Percentiles rank a stretch among this genome's conserved stretches.
These are phyloP conservation scores for Troides aeacus DNA, from an alignment of 2,888 invertebrate species.

Conservation along the genomic window DNA sequence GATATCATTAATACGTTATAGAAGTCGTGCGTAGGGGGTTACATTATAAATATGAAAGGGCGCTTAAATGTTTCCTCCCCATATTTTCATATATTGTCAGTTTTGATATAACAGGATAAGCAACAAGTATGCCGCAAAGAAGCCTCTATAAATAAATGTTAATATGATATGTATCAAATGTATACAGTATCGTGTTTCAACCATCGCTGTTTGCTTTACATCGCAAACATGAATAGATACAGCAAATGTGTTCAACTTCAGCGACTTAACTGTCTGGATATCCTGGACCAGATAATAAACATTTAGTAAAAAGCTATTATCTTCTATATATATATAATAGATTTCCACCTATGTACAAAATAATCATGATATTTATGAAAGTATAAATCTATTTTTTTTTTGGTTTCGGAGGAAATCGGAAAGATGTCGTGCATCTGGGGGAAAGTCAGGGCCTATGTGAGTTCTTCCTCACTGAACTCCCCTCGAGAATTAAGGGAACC, in stretches of 20 bases:
- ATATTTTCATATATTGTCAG: not conserved
- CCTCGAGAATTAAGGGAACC: too few species aligned
- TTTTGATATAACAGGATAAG: not conserved
- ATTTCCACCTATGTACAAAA: too few species aligned
- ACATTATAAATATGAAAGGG: constrained; percentile 3
- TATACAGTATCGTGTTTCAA: not conserved
- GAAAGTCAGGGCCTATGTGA: too few species aligned
- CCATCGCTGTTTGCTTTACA: not conserved
- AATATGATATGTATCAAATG: not conserved
- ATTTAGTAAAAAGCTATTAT: too few species aligned
- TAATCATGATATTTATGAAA: too few species aligned
- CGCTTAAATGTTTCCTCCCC: not conserved
- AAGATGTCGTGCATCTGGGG: too few species aligned
- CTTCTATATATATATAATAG: too few species aligned
- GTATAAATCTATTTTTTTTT: too few species aligned
- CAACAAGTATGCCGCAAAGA: not conserved
- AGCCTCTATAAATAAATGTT: not conserved
- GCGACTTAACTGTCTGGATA: too few species aligned
- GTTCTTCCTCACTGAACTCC: too few species aligned
- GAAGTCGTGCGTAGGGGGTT: not conserved
- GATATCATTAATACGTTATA: not conserved
- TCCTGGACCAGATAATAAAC: too few species aligned
- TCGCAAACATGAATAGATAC: not conserved
- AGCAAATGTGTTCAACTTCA: not conserved
- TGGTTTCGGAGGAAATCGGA: too few species aligned